Conservation (phyloP, 2,797 vertebrate species). For the Bradypodion ventrale region DNA sequence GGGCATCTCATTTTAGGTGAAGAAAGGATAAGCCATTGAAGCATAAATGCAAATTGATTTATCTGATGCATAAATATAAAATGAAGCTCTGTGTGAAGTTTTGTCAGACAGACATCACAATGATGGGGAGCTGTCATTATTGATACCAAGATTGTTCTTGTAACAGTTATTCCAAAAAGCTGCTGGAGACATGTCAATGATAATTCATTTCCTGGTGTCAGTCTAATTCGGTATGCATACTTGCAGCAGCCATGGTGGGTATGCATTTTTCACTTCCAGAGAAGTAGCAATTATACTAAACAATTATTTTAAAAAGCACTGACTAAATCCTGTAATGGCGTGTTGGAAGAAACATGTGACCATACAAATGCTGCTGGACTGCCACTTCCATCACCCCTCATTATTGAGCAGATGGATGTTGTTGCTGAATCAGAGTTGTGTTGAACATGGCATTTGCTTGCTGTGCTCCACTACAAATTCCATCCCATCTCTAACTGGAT, state of each 20-base stretch:
- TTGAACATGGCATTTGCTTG: no score
- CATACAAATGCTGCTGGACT: no score
- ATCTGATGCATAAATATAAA: background rate
- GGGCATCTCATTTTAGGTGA: background rate
- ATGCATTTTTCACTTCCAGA: background rate
- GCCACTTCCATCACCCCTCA: no score
- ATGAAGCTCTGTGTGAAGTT: background rate
- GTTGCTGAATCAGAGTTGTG: no score
- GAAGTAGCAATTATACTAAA: background rate
- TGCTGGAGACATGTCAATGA: background rate
- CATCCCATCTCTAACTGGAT: no score
- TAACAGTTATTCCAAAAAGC: background rate
- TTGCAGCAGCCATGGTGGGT: background rate
- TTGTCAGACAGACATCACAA: background rate
- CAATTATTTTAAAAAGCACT: background rate
- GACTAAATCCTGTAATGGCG: no score
- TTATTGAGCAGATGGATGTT: no score
- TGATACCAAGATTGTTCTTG: background rate
- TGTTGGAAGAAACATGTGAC: no score
- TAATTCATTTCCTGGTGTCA: no score
- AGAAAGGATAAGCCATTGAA: background rate
- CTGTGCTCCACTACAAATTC: no score
- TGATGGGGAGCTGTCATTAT: background rate
- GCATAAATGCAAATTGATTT: background rate
- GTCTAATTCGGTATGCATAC: background rate